Evolutionary conservation across 2,797 vertebrate genomes (phyloP).

Genomic region (Enteromius mattozi): DNA sequence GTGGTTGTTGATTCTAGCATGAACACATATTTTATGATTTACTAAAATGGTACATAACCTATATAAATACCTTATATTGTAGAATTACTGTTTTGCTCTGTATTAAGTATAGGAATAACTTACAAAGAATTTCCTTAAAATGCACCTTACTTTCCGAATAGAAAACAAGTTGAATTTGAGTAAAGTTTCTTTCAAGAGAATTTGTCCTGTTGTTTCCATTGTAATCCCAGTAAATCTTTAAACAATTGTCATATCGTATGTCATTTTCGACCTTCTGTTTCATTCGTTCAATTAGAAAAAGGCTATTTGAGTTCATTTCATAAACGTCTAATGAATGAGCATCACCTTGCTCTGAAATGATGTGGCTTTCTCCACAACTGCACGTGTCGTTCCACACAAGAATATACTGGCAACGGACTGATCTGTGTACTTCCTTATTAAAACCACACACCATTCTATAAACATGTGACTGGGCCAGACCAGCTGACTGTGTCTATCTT

Average conservation of each 20-base stretch:
- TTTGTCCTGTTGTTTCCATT: not conserved
- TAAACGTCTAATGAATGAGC: not conserved
- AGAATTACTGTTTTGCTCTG: not conserved
- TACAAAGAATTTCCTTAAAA: not conserved
- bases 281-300: not conserved
- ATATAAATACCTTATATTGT: not conserved
- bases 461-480: conserved; percentile 10
- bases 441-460: not conserved
- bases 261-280: too few relatives aligned
- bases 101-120: not conserved
- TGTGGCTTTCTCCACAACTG: not conserved
- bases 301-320: not conserved
- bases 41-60: not conserved
- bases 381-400: not conserved
- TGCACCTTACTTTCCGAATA: not conserved
- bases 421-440: conserved; percentile 16
- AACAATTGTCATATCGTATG: not conserved
- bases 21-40: not conserved
- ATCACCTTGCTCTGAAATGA: not conserved
- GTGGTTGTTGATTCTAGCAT: not conserved
- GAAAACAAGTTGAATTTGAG: not conserved
- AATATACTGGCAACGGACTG: not conserved
- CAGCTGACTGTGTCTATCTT: not conserved
- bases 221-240: not conserved
- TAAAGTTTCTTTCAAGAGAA: not conserved